Percentiles rank a stretch among this genome's conserved stretches.
Evolutionary conservation across 2,113 vertebrate genomes (phyloP).

Genomic region (Larimichthys polyactis): DNA sequence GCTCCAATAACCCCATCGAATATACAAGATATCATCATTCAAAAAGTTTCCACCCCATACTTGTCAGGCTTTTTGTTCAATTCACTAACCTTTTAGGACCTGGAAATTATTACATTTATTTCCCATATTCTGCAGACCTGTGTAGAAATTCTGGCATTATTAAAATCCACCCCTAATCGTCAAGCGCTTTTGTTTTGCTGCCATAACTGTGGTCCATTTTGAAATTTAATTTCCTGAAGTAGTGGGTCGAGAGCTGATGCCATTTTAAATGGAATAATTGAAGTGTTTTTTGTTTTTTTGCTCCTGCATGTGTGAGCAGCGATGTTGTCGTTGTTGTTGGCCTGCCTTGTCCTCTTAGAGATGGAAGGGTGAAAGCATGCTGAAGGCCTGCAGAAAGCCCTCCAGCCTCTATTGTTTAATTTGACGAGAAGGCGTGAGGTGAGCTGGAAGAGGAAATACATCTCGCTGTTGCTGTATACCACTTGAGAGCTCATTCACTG

Average conservation of each 20-base stretch:
- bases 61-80: constrained; percentile 49
- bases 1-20: constrained; percentile 16
- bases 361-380: constrained; percentile 63
- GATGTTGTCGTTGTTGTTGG: constrained; percentile 51
- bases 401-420: constrained; percentile 75
- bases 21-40: constrained; percentile 24
- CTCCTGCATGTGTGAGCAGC: constrained; percentile 28
- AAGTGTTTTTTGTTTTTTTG: constrained; percentile 31
- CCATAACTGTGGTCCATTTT: constrained; percentile 65
- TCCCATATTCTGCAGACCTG: constrained; percentile 53
- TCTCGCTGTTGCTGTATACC: constrained; percentile 71
- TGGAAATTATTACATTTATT: constrained; percentile 60
- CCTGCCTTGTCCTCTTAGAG: constrained; percentile 67
- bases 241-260: constrained; percentile 73
- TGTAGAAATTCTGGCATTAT: constrained; percentile 68
- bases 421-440: constrained; percentile 79
- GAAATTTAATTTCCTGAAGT: constrained; percentile 78
- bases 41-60: constrained; percentile 24
- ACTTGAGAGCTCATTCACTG: constrained; percentile 79
- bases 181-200: constrained; percentile 69
- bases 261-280: constrained; percentile 78
- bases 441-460: constrained; percentile 80
- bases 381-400: constrained; percentile 66
- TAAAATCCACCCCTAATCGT: constrained; percentile 72
- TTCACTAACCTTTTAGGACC: constrained; percentile 50